Evolutionary conservation across 2,888 invertebrate genomes (phyloP).

Genomic region (Lasioglossum morio): DNA sequence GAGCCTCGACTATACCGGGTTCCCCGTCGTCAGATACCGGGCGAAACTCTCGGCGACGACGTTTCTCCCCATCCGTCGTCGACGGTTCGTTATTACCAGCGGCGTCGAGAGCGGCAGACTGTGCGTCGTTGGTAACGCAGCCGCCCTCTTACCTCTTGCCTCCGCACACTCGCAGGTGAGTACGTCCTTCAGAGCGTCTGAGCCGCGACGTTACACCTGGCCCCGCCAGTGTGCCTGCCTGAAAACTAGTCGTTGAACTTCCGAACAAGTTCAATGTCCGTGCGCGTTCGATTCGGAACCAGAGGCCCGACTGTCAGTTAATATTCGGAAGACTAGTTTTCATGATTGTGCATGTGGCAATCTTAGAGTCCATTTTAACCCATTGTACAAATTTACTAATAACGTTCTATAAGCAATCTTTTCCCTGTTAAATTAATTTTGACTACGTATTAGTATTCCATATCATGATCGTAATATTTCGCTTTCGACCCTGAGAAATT

Average conservation of each 20-base stretch:
- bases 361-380: too few species aligned
- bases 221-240: conserved; percentile 43
- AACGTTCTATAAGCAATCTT: too few species aligned
- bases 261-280: conserved; percentile 57
- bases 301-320: background rate
- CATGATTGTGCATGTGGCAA: too few species aligned
- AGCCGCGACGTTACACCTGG: conserved; percentile 55
- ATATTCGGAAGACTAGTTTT: too few species aligned
- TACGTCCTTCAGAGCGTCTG: conserved; percentile 65
- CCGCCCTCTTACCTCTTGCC: conserved; percentile 44
- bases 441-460: too few species aligned
- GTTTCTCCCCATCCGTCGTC: conserved; percentile 28
- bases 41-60: conserved; percentile 27
- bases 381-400: too few species aligned
- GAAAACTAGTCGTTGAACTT: conserved; percentile 43
- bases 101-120: conserved; percentile 44
- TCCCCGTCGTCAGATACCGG: background rate
- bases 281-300: conserved; percentile 39
- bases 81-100: conserved; percentile 47
- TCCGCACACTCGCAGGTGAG: conserved; percentile 49
- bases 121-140: conserved; percentile 50
- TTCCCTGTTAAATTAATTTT: too few species aligned
- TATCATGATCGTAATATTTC: too few species aligned
- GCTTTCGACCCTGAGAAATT: too few species aligned
- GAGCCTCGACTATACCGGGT: background rate